A percentile compares a stretch with the other conserved stretches of the same genome.
phyloP scores from a whole-genome alignment of 2,113 vertebrate genomes.

The Kobus ellipsiprymnus region DNA sequence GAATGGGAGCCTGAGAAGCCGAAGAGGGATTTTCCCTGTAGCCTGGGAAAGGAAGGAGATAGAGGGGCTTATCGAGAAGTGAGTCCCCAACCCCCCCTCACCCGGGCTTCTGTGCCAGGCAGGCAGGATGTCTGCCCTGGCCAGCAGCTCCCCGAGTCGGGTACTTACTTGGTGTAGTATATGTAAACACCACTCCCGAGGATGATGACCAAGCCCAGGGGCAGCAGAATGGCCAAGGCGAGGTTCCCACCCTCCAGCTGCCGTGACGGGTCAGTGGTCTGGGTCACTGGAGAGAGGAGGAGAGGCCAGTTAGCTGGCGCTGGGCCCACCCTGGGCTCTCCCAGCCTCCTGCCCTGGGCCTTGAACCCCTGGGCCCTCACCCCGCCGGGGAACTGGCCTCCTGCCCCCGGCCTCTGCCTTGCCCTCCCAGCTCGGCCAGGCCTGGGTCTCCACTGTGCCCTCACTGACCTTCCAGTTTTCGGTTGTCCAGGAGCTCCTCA shows the following conservation, averaged over 20 bases:
- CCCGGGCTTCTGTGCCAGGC: background rate
- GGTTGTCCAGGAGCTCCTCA: conserved; percentile 91
- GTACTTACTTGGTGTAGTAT: conserved; percentile 93
- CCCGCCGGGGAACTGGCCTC: conserved; percentile 46
- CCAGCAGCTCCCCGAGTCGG: background rate
- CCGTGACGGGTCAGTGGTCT: conserved; percentile 88
- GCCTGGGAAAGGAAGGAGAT: conserved; percentile 65
- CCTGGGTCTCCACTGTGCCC: conserved; percentile 55
- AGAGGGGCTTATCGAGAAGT: background rate
- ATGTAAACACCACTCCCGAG: conserved; percentile 94
- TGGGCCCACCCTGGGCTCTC: conserved; percentile 20
- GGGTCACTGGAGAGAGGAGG: conserved; percentile 81
- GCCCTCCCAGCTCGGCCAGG: conserved; percentile 64
- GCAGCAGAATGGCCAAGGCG: conserved; percentile 91
- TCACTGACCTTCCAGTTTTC: conserved; percentile 90
- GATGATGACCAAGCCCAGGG: conserved; percentile 90
- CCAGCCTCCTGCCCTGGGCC: conserved; percentile 50
- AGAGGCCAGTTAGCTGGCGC: background rate
- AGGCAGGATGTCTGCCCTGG: background rate
- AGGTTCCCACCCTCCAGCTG: conserved; percentile 93
- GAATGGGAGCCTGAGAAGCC: conserved; percentile 93
- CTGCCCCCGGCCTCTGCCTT: conserved; percentile 33
- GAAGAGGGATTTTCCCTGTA: conserved; percentile 92
- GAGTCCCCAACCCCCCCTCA: background rate
- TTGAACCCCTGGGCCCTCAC: conserved; percentile 26